Percentiles rank a stretch among this genome's conserved stretches.
These are phyloP conservation scores for Xylota segnis DNA, from an alignment of 2,888 invertebrate species.

Conservation along the genomic window DNA sequence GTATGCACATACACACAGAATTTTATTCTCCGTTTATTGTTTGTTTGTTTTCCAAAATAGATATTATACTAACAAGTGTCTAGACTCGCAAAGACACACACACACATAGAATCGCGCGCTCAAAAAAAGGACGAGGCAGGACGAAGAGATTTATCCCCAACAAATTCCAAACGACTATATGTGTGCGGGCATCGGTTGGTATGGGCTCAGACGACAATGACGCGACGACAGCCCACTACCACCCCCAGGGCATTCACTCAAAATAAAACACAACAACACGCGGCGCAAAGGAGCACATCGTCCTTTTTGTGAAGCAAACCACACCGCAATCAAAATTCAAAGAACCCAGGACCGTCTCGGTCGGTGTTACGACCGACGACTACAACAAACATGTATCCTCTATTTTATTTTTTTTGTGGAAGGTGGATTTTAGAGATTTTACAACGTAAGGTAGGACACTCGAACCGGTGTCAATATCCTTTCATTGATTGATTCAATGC, in stretches of 20 bases:
- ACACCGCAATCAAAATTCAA: not conserved
- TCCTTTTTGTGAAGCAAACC: slow-evolving; percentile 1
- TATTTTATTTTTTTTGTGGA: too few species aligned
- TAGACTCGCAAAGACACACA: slow-evolving; percentile 36
- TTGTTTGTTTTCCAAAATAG: slow-evolving; percentile 47
- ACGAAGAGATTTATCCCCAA: not conserved
- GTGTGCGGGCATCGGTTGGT: not conserved
- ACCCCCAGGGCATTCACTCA: slow-evolving; percentile 18
- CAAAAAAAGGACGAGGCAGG: slow-evolving; percentile 38
- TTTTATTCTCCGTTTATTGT: slow-evolving; percentile 6
- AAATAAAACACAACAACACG: slow-evolving; percentile 31
- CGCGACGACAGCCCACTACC: slow-evolving; percentile 26
- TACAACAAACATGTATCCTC: not conserved
- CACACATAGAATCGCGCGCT: not conserved
- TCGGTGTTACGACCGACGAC: not conserved
- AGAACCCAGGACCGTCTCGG: not conserved
- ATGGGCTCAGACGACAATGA: slow-evolving; percentile 59
- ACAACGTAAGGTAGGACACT: not conserved
- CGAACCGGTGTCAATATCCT: slow-evolving; percentile 28
- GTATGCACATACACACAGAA: slow-evolving; percentile 5
- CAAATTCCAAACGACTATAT: not conserved
- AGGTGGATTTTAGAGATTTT: not conserved
- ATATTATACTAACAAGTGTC: slow-evolving; percentile 58
- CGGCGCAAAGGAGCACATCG: not conserved
- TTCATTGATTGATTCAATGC: slow-evolving; percentile 12